phyloP scores from a whole-genome alignment of 2,797 vertebrate genomes.

The Chrosomus eos region DNA sequence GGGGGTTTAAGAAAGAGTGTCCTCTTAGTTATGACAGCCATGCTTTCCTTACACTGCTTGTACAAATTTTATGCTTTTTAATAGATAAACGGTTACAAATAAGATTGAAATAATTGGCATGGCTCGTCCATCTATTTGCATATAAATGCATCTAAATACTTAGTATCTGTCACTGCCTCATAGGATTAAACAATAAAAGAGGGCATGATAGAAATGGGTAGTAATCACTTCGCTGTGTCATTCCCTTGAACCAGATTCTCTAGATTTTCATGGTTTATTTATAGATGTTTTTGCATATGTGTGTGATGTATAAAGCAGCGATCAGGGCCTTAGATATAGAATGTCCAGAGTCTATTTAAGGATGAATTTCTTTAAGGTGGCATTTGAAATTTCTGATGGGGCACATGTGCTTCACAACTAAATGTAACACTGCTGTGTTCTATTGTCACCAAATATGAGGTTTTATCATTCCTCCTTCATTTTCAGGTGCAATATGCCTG shows the following conservation, averaged over 20 bases:
- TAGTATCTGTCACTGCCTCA: conserved; percentile 5
- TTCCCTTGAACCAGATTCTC: conserved; percentile 13
- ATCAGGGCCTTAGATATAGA: conserved; percentile 3
- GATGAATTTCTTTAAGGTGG: not conserved
- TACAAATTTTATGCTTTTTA: conserved; percentile 34
- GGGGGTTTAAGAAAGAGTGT: conserved; percentile 7
- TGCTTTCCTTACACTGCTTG: conserved; percentile 9
- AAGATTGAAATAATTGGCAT: conserved; percentile 31
- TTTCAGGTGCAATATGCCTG: not conserved
- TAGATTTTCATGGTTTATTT: conserved; percentile 25
- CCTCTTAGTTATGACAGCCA: conserved; percentile 38
- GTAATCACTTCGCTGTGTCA: conserved; percentile 6
- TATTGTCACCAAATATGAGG: not conserved
- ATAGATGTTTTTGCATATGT: not conserved
- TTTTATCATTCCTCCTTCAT: not conserved
- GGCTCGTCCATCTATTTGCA: conserved; percentile 17
- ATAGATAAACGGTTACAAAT: conserved; percentile 36
- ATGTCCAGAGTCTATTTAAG: not conserved
- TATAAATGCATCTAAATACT: conserved; percentile 38
- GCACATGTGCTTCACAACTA: not conserved
- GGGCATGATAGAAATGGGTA: conserved; percentile 16
- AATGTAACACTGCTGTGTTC: not conserved
- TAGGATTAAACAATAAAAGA: conserved; percentile 26
- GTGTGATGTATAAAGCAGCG: conserved; percentile 1
- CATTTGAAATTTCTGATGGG: not conserved